Percentiles rank a stretch among this genome's conserved stretches.
These are phyloP conservation scores for Nezara viridula DNA, from an alignment of 2,888 invertebrate species.

Conservation along the genomic window DNA sequence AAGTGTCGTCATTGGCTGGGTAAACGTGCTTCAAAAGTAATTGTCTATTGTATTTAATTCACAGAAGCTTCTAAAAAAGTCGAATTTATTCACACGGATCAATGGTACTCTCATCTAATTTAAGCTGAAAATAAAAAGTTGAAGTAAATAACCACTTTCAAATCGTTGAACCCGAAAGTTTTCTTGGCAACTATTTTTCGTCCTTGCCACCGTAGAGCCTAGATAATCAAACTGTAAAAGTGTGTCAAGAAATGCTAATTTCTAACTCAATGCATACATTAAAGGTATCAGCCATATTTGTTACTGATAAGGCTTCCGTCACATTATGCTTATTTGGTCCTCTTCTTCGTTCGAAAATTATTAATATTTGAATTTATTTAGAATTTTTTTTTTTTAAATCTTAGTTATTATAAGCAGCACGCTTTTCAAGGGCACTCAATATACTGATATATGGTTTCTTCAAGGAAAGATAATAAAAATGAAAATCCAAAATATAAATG, in stretches of 20 bases:
- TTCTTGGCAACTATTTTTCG: not conserved
- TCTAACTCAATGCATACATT: conserved; percentile 9
- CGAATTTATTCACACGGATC: not conserved
- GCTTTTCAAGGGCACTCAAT: too few relatives aligned
- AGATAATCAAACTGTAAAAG: not conserved
- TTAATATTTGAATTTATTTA: not conserved
- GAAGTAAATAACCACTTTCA: not conserved
- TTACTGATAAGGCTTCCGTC: not conserved
- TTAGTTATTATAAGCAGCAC: too few relatives aligned
- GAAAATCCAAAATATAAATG: too few relatives aligned
- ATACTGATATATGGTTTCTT: too few relatives aligned
- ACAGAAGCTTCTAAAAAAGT: not conserved
- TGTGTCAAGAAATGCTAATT: conserved; percentile 27
- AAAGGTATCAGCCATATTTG: not conserved
- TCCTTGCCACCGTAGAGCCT: not conserved
- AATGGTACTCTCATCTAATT: not conserved
- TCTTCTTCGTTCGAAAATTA: not conserved
- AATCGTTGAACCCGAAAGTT: not conserved
- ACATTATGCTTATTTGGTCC: not conserved
- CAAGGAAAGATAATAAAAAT: too few relatives aligned
- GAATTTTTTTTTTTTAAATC: too few relatives aligned
- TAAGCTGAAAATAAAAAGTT: not conserved
- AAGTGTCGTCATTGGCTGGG: not conserved
- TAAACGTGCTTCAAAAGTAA: not conserved
- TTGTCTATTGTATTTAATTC: not conserved